Conservation (phyloP, 2,888 invertebrate genomes). For the Diogma glabrata region DNA sequence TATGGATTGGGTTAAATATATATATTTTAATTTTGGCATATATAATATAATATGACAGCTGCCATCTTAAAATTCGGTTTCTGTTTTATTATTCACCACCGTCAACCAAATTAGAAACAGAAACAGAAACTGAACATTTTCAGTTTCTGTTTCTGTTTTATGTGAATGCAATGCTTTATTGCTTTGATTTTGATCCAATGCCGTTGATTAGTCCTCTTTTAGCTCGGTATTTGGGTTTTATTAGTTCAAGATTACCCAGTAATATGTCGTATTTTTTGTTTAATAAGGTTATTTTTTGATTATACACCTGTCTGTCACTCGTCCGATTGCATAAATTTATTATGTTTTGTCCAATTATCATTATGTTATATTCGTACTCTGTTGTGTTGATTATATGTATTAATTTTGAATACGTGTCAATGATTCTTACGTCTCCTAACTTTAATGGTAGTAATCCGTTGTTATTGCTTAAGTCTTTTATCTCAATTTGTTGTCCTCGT, state of each 20-base stretch:
- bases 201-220: background rate
- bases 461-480: background rate
- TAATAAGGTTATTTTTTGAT: background rate
- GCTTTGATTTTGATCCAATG: background rate
- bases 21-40: no score
- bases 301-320: background rate
- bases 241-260: background rate
- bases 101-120: no score
- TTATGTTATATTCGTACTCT: background rate
- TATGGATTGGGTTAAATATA: no score
- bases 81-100: no score
- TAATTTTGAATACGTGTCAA: background rate
- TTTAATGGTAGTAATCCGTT: background rate
- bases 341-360: background rate
- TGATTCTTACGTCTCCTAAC: background rate
- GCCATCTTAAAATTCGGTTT: no score
- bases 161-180: no score
- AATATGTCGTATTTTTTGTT: background rate
- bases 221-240: background rate
- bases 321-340: background rate
- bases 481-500: background rate
- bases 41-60: no score
- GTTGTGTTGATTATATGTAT: background rate
- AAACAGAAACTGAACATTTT: no score
- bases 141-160: no score